phyloP scores from a whole-genome alignment of 2,113 vertebrate genomes.

The Psilopsiagon aurifrons region DNA sequence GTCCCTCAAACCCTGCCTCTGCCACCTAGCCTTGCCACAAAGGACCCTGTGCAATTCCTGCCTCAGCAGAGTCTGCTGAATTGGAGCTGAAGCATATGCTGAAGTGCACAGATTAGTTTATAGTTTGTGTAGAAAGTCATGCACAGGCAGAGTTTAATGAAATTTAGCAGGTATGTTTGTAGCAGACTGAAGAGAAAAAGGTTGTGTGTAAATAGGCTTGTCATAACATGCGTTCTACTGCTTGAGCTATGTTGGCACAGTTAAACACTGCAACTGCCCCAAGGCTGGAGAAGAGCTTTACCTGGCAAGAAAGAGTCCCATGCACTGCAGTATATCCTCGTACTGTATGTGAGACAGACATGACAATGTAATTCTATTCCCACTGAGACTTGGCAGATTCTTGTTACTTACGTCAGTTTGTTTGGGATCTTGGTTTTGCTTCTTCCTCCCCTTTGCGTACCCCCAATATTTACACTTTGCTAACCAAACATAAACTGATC shows the following conservation, averaged over 20 bases:
- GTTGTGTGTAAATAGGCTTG: background rate
- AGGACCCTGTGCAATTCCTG: background rate
- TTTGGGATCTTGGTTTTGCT: background rate
- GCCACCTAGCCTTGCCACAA: background rate
- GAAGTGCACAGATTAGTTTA: background rate
- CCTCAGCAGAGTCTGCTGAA: background rate
- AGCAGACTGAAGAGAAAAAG: background rate
- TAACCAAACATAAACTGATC: background rate
- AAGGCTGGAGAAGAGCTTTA: background rate
- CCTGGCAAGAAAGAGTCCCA: background rate
- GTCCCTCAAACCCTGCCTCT: background rate
- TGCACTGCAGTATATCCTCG: background rate
- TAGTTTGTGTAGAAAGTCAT: background rate
- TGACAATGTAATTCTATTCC: background rate
- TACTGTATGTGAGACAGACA: accelerated
- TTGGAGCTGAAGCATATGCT: background rate
- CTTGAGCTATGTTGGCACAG: background rate
- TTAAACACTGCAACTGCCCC: background rate
- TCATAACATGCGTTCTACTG: background rate
- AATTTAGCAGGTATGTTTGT: background rate
- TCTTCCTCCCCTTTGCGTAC: background rate
- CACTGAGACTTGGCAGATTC: background rate
- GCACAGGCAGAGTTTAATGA: background rate
- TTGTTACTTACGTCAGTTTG: background rate
- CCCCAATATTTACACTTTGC: background rate